Base-by-base conservation (phyloP, 2,113 vertebrate species). In the Syngnathoides biaculeatus region DNA sequence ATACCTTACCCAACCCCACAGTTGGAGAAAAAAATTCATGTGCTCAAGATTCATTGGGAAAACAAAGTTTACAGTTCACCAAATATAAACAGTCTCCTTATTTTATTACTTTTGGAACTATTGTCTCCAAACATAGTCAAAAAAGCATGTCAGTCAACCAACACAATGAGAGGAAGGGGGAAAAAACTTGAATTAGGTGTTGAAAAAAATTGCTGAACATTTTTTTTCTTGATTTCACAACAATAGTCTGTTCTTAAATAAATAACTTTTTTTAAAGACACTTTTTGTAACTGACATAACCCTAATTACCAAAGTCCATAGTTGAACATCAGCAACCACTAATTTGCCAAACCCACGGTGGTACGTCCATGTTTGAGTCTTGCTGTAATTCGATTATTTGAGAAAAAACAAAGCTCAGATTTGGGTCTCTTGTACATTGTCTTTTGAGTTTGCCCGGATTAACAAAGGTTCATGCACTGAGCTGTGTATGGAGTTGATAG, bases 261-360 rank as follows among this genome's bases (percentile, higher is more conserved):
- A 99, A 99, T 98, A 98, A 99, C 96, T 95, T 95, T 93, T 93
- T 94, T 96, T 95, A 97, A 98, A 98, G 96, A 99, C 95, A 98
- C 94, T 96, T 97, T 93, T 93, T 95, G 94, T 97, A 98, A 97
- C 94, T 94, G 94, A 94, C 94, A 94, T 95, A 97, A 19, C 94
- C 94, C 95, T 95, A 95, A 92, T 94, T 93, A 91, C 91, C 93
- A 96, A 92, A 93, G 93, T 95, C 94, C 93, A 88, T 94, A 91
- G 87, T 94, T 91, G 94, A 94, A 95, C 84, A 88, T 92, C 93
- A 92, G 90, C 80, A 79, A 79, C 82, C 73, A 77, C 75, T 83
- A 83, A 85, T 73, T 87, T 77, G 69, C 72, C 78, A 66, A 79
- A 84, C 65, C 71, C 52, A 70, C 89, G 79, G 91, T 86, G 88